These are phyloP conservation scores for Florisuga fusca DNA, from an alignment of 2,797 vertebrate genomes.

Conservation along the genomic window DNA sequence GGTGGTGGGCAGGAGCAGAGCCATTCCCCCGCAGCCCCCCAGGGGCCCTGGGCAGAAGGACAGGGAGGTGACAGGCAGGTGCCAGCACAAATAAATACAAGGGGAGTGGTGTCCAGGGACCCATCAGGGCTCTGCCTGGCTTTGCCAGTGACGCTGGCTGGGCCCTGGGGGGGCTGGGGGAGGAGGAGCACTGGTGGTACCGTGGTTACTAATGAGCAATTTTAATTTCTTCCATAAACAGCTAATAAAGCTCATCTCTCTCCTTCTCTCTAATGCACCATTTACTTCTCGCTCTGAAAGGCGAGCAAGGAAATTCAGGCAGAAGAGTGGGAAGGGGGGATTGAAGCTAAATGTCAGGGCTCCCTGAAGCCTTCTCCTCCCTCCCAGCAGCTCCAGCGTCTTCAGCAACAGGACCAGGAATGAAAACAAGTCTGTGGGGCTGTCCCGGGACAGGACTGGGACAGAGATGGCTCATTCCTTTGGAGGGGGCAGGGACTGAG, in stretches of 20 bases:
- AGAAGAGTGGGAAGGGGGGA: not conserved
- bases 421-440: too few relatives aligned
- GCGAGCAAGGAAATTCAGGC: slow-evolving; percentile 8
- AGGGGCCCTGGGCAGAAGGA: slow-evolving; percentile 49
- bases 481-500: not conserved
- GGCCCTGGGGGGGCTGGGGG: not conserved
- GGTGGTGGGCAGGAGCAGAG: not conserved
- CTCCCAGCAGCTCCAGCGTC: not conserved
- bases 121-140: not conserved
- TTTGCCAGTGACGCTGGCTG: not conserved
- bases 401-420: not conserved
- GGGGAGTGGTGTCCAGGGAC: not conserved
- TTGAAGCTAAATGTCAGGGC: slow-evolving; percentile 49
- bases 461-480: accelerated
- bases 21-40: slow-evolving; percentile 20
- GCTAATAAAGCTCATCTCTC: slow-evolving; percentile 69
- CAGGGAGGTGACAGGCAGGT: slow-evolving; percentile 28
- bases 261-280: slow-evolving; percentile 46
- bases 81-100: not conserved
- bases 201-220: slow-evolving; percentile 49
- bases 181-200: not conserved
- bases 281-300: slow-evolving; percentile 55
- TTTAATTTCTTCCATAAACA: slow-evolving; percentile 69
- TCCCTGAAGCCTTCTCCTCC: not conserved
- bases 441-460: not conserved